Evolutionary conservation across 2,888 invertebrate species (phyloP).

Genomic region (Ophonus ardosiacus): DNA sequence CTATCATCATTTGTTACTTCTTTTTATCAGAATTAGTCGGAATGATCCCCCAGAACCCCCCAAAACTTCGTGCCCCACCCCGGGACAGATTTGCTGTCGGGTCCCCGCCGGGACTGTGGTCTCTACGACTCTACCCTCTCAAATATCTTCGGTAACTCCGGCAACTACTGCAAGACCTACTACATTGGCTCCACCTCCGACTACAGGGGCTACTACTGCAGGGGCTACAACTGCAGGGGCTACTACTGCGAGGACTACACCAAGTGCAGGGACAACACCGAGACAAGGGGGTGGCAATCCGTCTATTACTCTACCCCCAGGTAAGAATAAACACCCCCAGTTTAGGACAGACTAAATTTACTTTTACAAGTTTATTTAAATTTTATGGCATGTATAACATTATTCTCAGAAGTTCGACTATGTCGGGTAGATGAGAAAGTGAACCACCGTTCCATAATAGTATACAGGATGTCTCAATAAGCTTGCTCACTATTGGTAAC

Average conservation of each 20-base stretch:
- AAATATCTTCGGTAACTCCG: background rate
- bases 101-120: slow-evolving; percentile 17
- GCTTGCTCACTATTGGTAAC: too few species aligned
- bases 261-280: background rate
- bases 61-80: slow-evolving; percentile 22
- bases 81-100: slow-evolving; percentile 54
- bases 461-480: too few species aligned
- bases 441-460: too few species aligned
- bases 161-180: background rate
- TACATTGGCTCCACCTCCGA: background rate
- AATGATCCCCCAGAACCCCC: slow-evolving; percentile 48
- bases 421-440: too few species aligned
- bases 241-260: background rate
- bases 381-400: too few species aligned
- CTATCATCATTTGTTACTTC: too few species aligned
- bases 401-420: too few species aligned
- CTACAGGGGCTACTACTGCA: background rate
- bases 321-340: background rate
- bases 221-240: background rate
- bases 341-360: too few species aligned
- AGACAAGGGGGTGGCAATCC: background rate
- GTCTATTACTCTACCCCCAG: slow-evolving; percentile 19
- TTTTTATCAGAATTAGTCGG: slow-evolving; percentile 34
- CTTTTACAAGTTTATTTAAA: too few species aligned
- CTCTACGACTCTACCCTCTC: background rate